Base-by-base conservation (phyloP, 1,140 invertebrate genomes). In the Hypsibius dujardini region DNA sequence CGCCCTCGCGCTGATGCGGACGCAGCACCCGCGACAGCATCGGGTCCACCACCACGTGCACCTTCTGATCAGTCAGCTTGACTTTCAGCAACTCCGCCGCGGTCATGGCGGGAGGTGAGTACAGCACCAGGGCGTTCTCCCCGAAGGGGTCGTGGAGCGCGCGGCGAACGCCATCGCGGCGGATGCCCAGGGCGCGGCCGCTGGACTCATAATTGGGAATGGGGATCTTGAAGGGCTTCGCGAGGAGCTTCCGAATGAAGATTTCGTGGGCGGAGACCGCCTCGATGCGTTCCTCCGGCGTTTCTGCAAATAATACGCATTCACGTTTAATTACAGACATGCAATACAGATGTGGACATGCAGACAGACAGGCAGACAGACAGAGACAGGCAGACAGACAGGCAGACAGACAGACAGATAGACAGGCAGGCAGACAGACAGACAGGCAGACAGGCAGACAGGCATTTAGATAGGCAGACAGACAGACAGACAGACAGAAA, bases 1-100 rank as follows among this genome's bases (percentile, higher is more conserved):
- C 95, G 46, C 96, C 96, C 84, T 99, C 95, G 72, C 95, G 84
- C 81, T 99, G 96, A 87, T 99, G 96, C 28, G 96, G 96, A 71
- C 95, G 82, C 2, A 98, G 82, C 70, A 98, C 87, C 77, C 90
- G 89, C 47, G 87, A 87, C 15, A 98, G 81, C 0, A 90, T 75
- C 2, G 94, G 94, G 84, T 98, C 95, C 1, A 98, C 92, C 2
- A 95, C 92, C 2, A 95, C 90, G 80, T 92, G 90, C 1, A 95
- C 90, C 75, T 84, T 84, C 46, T 85, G 80, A 72, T 87, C 85
- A 50, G 83, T 76, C 74, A 42, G 62, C 42, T 67, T 67, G 42
- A 67, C 45, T 3, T 12, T 15, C 42, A 67, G 45, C 62, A 86
- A 86, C 67, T 95, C 90, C 78, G 93, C 88, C 75, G 87, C 87